Percentiles rank a stretch among this genome's conserved stretches.
These are phyloP conservation scores for Cotesia glomerata DNA, from an alignment of 1,140 invertebrate species.

Conservation along the genomic window DNA sequence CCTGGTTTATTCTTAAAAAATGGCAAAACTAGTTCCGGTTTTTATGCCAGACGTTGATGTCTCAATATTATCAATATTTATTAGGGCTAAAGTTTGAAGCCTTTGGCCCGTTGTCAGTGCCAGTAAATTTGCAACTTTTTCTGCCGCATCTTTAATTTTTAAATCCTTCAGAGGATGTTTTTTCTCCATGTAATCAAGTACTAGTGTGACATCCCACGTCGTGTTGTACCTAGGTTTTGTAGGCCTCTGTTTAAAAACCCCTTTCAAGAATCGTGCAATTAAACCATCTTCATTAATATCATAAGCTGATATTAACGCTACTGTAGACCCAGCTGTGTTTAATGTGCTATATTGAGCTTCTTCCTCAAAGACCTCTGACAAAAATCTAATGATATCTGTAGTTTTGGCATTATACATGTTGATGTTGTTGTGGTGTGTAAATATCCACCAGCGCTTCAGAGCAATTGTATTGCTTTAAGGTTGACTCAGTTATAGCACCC, in stretches of 20 bases:
- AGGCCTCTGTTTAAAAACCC: slow-evolving; percentile 8
- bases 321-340: slow-evolving; percentile 17
- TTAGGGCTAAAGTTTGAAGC: background rate
- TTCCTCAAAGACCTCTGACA: background rate
- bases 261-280: no score
- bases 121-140: background rate
- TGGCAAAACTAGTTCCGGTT: background rate
- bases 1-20: background rate
- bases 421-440: background rate
- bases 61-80: background rate
- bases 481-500: slow-evolving; percentile 14
- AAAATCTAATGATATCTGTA: background rate
- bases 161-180: background rate
- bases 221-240: slow-evolving; percentile 7
- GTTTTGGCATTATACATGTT: background rate
- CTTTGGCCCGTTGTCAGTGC: background rate
- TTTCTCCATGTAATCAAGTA: slow-evolving; percentile 23
- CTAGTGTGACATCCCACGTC: slow-evolving; percentile 19
- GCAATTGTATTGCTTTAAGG: slow-evolving; percentile 21
- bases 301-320: slow-evolving; percentile 8
- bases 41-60: background rate
- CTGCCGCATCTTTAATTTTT: background rate
- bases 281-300: no score
- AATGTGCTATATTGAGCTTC: slow-evolving; percentile 16
- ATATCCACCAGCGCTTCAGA: slow-evolving; percentile 15